phyloP scores from a whole-genome alignment of 1,140 invertebrate genomes.

The Meloidogyne chitwoodi region DNA sequence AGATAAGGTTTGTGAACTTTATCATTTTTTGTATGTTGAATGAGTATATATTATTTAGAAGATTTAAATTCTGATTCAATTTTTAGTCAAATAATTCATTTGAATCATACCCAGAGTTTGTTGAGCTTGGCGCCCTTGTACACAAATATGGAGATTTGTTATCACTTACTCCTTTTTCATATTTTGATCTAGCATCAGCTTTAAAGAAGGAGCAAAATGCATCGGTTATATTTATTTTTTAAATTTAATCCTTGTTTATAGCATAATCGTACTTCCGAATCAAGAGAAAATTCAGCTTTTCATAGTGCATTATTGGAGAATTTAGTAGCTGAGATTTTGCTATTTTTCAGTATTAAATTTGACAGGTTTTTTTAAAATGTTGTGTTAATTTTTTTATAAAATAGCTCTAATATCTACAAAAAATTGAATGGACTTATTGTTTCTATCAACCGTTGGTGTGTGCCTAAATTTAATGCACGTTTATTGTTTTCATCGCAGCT shows the following conservation, averaged over 20 bases:
- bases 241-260: neutral
- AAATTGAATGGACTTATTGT: neutral
- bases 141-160: conserved; percentile 11
- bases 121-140: conserved; percentile 13
- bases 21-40: neutral
- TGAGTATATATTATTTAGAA: too few relatives aligned
- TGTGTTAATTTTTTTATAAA: neutral
- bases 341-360: conserved; percentile 15
- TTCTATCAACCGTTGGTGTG: neutral
- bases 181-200: conserved; percentile 5
- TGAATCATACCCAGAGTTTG: conserved; percentile 7
- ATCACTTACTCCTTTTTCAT: conserved; percentile 7
- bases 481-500: neutral
- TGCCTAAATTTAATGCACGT: neutral
- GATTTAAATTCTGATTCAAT: neutral
- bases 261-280: neutral
- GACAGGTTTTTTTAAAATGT: conserved; percentile 1
- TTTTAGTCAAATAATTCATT: neutral
- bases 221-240: neutral
- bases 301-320: conserved; percentile 9
- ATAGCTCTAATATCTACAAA: conserved; percentile 9
- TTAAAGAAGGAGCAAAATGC: neutral
- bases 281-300: neutral
- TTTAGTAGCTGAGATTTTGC: conserved; percentile 13
- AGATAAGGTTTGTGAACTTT: conserved; percentile 1